Conservation (phyloP, 2,113 vertebrate species). For the Pygoscelis adeliae region DNA sequence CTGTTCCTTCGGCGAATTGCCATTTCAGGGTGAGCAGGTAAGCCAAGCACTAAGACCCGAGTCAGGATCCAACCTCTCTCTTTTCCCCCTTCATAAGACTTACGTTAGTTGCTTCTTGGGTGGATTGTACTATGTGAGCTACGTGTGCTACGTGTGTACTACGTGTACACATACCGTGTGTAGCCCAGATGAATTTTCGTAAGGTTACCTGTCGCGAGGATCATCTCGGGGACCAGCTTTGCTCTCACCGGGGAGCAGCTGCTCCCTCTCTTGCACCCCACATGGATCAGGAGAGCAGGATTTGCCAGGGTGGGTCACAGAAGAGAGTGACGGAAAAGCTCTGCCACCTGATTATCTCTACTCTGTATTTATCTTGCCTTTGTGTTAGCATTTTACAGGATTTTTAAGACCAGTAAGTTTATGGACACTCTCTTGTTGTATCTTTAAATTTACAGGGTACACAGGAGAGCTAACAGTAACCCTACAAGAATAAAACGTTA, state of each 20-base stretch:
- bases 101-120: not conserved
- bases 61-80: not conserved
- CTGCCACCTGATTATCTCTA: not conserved
- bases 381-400: not conserved
- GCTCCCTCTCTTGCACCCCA: not conserved
- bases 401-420: not conserved
- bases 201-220: rapidly evolving
- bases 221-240: not conserved
- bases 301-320: not conserved
- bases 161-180: not conserved
- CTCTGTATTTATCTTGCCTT: not conserved
- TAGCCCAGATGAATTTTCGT: not conserved
- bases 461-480: not conserved
- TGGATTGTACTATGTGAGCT: not conserved
- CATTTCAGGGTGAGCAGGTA: not conserved
- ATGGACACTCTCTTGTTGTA: not conserved
- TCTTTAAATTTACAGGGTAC: not conserved
- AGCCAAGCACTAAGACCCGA: not conserved
- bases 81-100: not conserved
- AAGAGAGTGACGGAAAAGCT: not conserved
- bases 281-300: not conserved
- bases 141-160: rapidly evolving
- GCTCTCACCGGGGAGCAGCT: not conserved
- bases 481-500: not conserved
- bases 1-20: not conserved